Evolutionary conservation across 2,888 invertebrate genomes (phyloP), one percentile per base, ranked within the genome.

Genomic region (Trisateles emortualis): DNA sequence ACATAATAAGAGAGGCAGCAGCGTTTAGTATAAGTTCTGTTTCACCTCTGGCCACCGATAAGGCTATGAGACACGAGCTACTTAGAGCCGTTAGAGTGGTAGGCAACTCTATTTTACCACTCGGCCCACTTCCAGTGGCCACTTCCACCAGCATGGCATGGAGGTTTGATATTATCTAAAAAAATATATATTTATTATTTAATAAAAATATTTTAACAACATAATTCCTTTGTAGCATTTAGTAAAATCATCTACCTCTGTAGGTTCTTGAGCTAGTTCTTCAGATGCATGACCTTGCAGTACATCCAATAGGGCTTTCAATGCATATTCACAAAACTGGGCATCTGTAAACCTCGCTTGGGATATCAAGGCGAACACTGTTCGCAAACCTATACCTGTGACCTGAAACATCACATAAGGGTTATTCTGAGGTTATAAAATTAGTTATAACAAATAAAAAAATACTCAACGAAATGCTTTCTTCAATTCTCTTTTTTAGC

Each of bases 1-100:
- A 97, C 96, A 98, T 98, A 36, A 98, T 94, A 62, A 99, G 93
- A 19, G 98, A 96, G 2, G 97, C 96, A 30, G 97, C 95, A 3
- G 99, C 98, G 72, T 96, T 95, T 4, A 99, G 93, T 72, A 98
- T 95, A 78, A 98, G 96, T 55, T 98, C 98, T 8, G 98, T 97
- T 83, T 98, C 97, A 3, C 99, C 99, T 49, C 97, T 94, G 0
- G 99, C 98, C 41, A 99, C 97, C 10, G 98, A 97, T 56, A 99
- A 93, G 48, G 98, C 97, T 46, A 99, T 94, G 6, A 99, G 94
- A 70, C 98, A 98, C 1, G 99, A 96, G 82, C 98, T 98, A 44
- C 98, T 98, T 54, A 98, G 94, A 3, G 98, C 96, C 14, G 98
- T 97, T 73, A 99, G 94, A 68, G 94, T 95, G 59, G 94, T 95